phyloP scores from a whole-genome alignment of 2,797 vertebrate species.

The Melanogrammus aeglefinus region DNA sequence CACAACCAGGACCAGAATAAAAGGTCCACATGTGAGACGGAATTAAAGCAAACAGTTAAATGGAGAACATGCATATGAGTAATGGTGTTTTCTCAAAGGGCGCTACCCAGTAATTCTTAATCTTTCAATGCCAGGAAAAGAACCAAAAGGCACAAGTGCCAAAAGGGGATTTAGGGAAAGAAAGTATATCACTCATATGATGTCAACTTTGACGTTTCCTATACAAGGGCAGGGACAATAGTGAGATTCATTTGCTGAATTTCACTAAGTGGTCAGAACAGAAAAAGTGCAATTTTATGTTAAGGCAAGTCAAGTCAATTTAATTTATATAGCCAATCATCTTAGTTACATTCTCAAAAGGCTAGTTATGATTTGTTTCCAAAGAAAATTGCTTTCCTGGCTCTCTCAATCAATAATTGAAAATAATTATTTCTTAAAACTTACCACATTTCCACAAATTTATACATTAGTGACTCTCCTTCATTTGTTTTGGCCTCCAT shows the following conservation, averaged over 20 bases:
- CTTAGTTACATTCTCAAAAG: too few relatives aligned
- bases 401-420: neutral
- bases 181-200: neutral
- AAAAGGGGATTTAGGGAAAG: neutral
- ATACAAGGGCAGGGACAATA: neutral
- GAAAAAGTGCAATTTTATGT: neutral
- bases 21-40: neutral
- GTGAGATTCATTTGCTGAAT: neutral
- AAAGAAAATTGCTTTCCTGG: neutral
- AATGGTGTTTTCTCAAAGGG: slow-evolving; percentile 6
- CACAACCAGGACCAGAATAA: slow-evolving; percentile 4
- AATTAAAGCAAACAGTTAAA: neutral
- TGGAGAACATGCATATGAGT: neutral
- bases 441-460: neutral
- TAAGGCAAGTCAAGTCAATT: too few relatives aligned
- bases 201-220: neutral
- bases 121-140: neutral
- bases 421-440: neutral
- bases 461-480: neutral
- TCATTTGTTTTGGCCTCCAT: neutral
- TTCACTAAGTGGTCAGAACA: neutral
- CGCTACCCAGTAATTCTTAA: neutral
- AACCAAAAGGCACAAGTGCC: neutral
- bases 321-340: too few relatives aligned
- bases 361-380: neutral